Percentiles rank a stretch among this genome's conserved stretches.
Conservation (phyloP, 1,140 invertebrate species). For the Zaprionus lachaisei region DNA sequence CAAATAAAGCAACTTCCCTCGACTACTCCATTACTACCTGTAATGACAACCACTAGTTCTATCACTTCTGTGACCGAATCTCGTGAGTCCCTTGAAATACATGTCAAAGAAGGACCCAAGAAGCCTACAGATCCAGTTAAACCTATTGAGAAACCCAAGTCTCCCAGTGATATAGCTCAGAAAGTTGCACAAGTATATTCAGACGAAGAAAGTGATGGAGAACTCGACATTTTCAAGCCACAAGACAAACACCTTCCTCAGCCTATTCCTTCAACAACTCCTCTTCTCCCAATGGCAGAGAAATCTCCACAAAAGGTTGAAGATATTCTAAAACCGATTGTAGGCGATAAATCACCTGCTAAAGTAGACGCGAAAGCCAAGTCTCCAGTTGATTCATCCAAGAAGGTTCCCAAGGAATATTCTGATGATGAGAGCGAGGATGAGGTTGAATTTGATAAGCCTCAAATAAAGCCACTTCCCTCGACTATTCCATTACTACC, state of each 20-base stretch:
- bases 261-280: background rate
- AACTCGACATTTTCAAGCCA: background rate
- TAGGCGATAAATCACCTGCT: background rate
- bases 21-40: background rate
- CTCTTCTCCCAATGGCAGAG: background rate
- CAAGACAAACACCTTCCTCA: background rate
- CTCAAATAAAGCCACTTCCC: background rate
- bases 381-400: background rate
- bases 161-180: background rate
- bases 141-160: background rate
- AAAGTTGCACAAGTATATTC: too few species aligned
- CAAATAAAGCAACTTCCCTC: background rate
- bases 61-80: too few species aligned
- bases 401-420: background rate
- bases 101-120: too few species aligned
- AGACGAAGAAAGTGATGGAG: constrained; percentile 1
- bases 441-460: constrained; percentile 1
- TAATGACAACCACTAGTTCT: too few species aligned
- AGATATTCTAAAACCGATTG: background rate
- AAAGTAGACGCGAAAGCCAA: constrained; percentile 18
- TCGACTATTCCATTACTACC: background rate
- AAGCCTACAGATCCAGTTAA: too few species aligned
- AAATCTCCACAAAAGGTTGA: background rate
- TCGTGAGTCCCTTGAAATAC: too few species aligned
- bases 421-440: background rate